Evolutionary conservation across 2,888 invertebrate genomes (phyloP).

Genomic region (Lasioglossum zephyrum): DNA sequence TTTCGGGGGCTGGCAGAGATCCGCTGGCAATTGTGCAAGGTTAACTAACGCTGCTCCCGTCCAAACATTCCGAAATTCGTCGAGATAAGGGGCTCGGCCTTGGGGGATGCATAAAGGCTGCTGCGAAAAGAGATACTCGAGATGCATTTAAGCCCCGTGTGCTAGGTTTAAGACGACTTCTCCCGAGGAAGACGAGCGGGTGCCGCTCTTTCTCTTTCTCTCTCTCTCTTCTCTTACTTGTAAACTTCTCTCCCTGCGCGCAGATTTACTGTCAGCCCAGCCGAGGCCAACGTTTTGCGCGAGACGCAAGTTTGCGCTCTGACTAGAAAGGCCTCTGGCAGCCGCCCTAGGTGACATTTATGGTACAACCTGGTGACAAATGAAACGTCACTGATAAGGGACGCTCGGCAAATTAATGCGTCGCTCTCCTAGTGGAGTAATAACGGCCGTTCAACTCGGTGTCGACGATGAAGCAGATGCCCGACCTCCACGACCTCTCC

Average conservation of each 20-base stretch:
- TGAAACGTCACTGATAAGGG: constrained; percentile 82
- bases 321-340: constrained; percentile 62
- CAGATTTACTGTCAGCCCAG: constrained; percentile 59
- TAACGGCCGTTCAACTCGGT: constrained; percentile 55
- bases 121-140: constrained; percentile 64
- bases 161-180: constrained; percentile 64
- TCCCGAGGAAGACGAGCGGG: constrained; percentile 53
- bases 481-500: constrained; percentile 8
- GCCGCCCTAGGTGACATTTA: constrained; percentile 78
- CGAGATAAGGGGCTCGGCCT: background rate
- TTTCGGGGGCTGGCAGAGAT: background rate
- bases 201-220: constrained; percentile 20
- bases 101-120: constrained; percentile 16
- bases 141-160: constrained; percentile 69
- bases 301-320: constrained; percentile 71
- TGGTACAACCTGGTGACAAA: constrained; percentile 80
- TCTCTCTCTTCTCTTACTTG: constrained; percentile 39
- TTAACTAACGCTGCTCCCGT: constrained; percentile 29
- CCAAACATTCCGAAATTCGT: constrained; percentile 37
- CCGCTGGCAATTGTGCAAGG: constrained; percentile 17
- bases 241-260: constrained; percentile 59
- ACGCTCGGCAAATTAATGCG: constrained; percentile 77
- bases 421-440: constrained; percentile 65
- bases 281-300: constrained; percentile 60
- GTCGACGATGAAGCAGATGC: constrained; percentile 46